Conservation (phyloP, 2,113 vertebrate species). For the Hirundichthys speculiger region DNA sequence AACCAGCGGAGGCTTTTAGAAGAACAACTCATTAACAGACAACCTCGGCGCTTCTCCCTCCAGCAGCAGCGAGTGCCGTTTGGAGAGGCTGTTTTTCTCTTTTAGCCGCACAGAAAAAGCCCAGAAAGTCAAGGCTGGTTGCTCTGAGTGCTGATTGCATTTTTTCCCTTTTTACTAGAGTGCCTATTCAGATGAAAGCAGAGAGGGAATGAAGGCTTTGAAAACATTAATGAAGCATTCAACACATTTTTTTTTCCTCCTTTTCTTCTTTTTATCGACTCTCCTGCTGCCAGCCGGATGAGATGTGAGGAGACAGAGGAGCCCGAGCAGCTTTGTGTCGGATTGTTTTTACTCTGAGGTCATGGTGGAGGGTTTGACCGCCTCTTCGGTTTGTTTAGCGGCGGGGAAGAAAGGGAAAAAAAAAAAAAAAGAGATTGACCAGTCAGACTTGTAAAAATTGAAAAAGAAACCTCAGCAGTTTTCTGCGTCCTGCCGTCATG, state of each 20-base stretch:
- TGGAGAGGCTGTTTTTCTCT: conserved; percentile 73
- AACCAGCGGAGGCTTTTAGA: conserved; percentile 61
- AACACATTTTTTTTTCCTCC: conserved; percentile 53
- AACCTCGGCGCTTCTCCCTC: conserved; percentile 56
- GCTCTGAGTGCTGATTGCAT: conserved; percentile 69
- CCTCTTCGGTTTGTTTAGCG: conserved; percentile 46
- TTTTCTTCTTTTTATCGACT: conserved; percentile 14
- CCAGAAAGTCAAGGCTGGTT: conserved; percentile 74
- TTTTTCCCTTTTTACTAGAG: conserved; percentile 58
- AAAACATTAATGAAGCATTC: conserved; percentile 72
- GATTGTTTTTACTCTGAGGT: conserved; percentile 68
- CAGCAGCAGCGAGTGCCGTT: conserved; percentile 63
- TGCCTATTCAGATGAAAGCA: conserved; percentile 70
- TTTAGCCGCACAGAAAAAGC: conserved; percentile 62
- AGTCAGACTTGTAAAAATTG: background rate
- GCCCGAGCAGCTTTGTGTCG: conserved; percentile 74
- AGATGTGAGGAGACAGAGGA: conserved; percentile 87
- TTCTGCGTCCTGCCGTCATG: background rate
- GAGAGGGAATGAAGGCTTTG: conserved; percentile 66
- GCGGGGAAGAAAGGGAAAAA: no score
- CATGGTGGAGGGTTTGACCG: conserved; percentile 49
- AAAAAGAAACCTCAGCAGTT: conserved; percentile 13
- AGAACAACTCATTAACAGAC: conserved; percentile 76
- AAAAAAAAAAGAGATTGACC: conserved; percentile 13
- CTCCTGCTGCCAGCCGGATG: conserved; percentile 76